Conservation (phyloP, 2,113 vertebrate species). For the Tinamus guttatus region DNA sequence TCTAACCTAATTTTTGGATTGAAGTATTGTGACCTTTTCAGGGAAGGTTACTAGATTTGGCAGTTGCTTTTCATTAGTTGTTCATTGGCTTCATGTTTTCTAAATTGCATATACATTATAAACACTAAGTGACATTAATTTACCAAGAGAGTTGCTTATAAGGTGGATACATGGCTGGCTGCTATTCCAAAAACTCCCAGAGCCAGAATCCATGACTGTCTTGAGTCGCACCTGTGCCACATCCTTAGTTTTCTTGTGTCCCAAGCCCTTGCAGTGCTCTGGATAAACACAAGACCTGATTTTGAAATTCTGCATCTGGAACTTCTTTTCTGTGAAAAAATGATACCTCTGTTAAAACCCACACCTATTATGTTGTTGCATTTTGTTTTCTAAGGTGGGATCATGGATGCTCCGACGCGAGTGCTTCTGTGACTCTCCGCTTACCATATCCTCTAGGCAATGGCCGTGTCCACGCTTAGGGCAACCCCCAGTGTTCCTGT, state of each 20-base stretch:
- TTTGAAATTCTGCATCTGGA: background rate
- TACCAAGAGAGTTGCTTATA: background rate
- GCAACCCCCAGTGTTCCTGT: background rate
- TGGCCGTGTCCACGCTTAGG: background rate
- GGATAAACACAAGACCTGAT: background rate
- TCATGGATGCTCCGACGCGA: background rate
- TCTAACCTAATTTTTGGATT: background rate
- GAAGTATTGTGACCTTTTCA: background rate
- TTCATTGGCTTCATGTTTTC: slow-evolving; percentile 2
- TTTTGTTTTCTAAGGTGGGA: background rate
- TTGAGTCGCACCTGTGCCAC: background rate
- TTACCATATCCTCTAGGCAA: background rate
- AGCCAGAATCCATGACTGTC: background rate
- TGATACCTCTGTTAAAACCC: background rate
- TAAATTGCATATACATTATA: background rate
- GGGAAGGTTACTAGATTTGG: background rate
- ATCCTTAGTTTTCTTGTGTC: background rate
- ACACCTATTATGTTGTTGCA: background rate
- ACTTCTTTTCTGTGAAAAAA: background rate
- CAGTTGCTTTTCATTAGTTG: background rate
- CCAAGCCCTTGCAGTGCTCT: accelerated
- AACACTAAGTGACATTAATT: background rate
- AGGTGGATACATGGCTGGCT: background rate
- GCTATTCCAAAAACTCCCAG: background rate
- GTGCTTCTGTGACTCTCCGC: background rate